phyloP scores from a whole-genome alignment of 2,113 vertebrate genomes.

The Andinoacara biseriatus region DNA sequence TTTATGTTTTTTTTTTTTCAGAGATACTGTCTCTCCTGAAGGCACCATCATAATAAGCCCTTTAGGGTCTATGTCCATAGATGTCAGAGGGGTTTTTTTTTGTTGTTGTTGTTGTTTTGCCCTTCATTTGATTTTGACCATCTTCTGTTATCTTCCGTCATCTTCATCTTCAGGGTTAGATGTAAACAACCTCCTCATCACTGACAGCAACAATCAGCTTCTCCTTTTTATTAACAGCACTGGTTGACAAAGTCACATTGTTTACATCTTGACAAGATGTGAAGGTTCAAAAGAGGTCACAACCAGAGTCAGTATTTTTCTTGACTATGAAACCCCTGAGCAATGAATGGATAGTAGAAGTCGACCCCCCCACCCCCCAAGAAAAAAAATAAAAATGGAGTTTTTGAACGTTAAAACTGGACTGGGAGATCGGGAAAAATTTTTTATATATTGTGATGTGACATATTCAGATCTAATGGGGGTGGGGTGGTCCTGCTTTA shows the following conservation, averaged over 20 bases:
- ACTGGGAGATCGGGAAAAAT: background rate
- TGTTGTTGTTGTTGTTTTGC: background rate
- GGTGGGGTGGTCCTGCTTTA: too few species aligned
- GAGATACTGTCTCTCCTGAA: too few species aligned
- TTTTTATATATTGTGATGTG: background rate
- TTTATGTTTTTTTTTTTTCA: too few species aligned
- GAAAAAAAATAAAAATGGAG: background rate
- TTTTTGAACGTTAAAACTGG: background rate
- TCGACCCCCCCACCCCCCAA: too few species aligned
- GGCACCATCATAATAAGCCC: too few species aligned
- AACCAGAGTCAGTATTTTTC: background rate
- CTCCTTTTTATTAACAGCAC: background rate
- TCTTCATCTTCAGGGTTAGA: too few species aligned
- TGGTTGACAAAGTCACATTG: background rate
- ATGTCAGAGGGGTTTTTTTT: too few species aligned
- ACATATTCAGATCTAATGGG: background rate
- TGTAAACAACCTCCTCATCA: too few species aligned
- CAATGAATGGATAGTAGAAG: background rate
- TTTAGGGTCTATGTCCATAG: too few species aligned
- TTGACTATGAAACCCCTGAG: background rate
- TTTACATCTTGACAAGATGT: background rate
- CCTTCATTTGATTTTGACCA: background rate
- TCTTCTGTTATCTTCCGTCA: too few species aligned
- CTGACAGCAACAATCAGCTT: background rate
- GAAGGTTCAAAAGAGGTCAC: background rate